phyloP scores from a whole-genome alignment of 2,888 invertebrate genomes.

The Frankliniella fusca region DNA sequence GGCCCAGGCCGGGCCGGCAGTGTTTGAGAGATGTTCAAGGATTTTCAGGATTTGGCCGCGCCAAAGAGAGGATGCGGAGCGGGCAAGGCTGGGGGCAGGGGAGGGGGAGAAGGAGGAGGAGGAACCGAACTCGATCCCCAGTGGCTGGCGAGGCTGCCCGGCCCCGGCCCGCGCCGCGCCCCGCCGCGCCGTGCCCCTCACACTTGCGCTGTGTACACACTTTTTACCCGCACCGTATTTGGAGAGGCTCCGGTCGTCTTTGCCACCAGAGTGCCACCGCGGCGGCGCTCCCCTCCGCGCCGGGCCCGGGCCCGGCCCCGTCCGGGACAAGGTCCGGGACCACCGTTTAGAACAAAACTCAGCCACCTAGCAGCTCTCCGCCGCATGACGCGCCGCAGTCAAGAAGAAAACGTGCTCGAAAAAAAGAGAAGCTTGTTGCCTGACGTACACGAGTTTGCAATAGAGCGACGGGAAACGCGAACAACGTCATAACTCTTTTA shows the following conservation, averaged over 20 bases:
- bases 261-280: background rate
- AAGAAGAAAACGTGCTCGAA: too few species aligned
- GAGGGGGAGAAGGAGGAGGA: background rate
- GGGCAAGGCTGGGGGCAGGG: background rate
- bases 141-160: too few species aligned
- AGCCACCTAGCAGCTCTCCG: too few species aligned
- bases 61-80: background rate
- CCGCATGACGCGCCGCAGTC: too few species aligned
- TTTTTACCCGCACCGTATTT: slow-evolving; percentile 4
- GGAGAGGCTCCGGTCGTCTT: background rate
- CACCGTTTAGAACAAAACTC: too few species aligned
- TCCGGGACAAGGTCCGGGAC: too few species aligned
- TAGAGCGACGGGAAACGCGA: too few species aligned
- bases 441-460: too few species aligned
- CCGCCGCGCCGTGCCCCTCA: too few species aligned
- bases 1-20: background rate
- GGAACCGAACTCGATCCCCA: background rate
- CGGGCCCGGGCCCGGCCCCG: background rate
- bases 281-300: background rate
- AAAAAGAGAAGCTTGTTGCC: too few species aligned
- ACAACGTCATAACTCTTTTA: too few species aligned
- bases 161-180: too few species aligned
- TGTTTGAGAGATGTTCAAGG: slow-evolving; percentile 6
- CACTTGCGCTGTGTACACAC: slow-evolving; percentile 11
- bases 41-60: background rate